Evolutionary conservation across 2,113 vertebrate genomes (phyloP), one percentile per base, ranked within the genome.

Genomic region (Gallinago jamesoni): DNA sequence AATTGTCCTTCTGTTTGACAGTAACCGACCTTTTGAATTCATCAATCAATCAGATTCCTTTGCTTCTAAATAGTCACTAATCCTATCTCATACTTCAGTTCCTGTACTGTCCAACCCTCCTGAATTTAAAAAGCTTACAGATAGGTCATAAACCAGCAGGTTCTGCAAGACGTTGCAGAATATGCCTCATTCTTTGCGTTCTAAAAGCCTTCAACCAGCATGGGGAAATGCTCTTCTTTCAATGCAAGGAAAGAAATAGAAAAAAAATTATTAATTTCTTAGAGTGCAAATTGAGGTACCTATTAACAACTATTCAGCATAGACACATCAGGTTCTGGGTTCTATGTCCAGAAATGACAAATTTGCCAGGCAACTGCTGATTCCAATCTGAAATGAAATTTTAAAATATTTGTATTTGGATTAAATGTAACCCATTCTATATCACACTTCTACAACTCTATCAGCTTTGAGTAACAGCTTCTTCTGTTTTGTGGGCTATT

Each of bases 1-100:
- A 93, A 67, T 81, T 86, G 55, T 94, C 59, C 90, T 81, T 92
- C 60, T 90, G 68, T 93, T 92, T 92, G 96, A 86, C 91, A 94
- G 84, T 33, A 84, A 55, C 68, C 81, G 68, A 70, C 76, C 83
- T 90, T 78, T 92, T 67, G 80, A 78, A 96, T 93, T 84, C 72
- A 84, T 84, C 76, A 68, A 12, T 73, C 81, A 63, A 5, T 90
- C 89, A 84, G 86, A 57, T 74, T 63, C 41, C 43, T 92, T 84
- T 84, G 50, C 52, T 93, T 92, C 83, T 81, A 84, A 70, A 7
- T 35, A 48, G 79, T 55, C 41, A 35, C 30, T 85, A 87, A 76
- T 88, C 57, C 63, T 27, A 8, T 43, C 75, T 87, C 33, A 22
- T 4, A 52, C 30, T 64, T 89, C 59, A 82, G 41, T 37, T 84